A percentile compares a stretch with the other conserved stretches of the same genome.
These are phyloP conservation scores for Argyra leucocephala DNA, from an alignment of 2,888 invertebrate genomes.

Conservation along the genomic window DNA sequence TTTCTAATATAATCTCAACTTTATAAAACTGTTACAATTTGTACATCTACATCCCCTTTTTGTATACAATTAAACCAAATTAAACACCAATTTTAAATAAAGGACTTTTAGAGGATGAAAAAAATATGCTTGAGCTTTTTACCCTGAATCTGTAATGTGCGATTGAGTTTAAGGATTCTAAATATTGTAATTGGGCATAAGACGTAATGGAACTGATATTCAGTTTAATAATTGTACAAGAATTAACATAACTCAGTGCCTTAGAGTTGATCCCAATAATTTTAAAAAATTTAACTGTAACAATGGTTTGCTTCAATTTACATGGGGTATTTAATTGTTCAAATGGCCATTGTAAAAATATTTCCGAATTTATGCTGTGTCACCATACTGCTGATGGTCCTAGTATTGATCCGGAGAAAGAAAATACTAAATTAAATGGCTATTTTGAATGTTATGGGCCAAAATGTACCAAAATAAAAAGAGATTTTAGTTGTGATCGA, in stretches of 20 bases:
- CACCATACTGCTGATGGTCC: constrained; percentile 58
- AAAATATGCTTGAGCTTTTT: constrained; percentile 49
- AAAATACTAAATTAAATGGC: constrained; percentile 60
- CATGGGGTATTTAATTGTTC: constrained; percentile 65
- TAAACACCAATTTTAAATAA: too few species aligned
- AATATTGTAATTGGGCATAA: constrained; percentile 60
- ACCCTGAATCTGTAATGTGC: constrained; percentile 49
- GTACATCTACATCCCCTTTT: too few species aligned
- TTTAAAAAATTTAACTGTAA: constrained; percentile 59
- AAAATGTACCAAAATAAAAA: constrained; percentile 56
- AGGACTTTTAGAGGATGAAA: too few species aligned
- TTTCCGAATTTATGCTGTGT: constrained; percentile 56
- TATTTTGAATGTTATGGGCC: constrained; percentile 57
- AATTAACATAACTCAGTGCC: constrained; percentile 51
- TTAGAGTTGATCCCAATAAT: constrained; percentile 43
- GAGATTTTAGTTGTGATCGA: constrained; percentile 55
- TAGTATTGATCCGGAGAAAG: constrained; percentile 56
- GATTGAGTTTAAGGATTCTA: constrained; percentile 55
- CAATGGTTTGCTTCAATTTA: constrained; percentile 57
- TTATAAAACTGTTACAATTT: too few species aligned
- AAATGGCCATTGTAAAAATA: constrained; percentile 57
- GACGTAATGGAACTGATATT: constrained; percentile 60
- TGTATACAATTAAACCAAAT: too few species aligned
- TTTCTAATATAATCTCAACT: too few species aligned
- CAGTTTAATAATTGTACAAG: constrained; percentile 55